Conservation (phyloP, 2,113 vertebrate genomes). For the Albula goreensis region DNA sequence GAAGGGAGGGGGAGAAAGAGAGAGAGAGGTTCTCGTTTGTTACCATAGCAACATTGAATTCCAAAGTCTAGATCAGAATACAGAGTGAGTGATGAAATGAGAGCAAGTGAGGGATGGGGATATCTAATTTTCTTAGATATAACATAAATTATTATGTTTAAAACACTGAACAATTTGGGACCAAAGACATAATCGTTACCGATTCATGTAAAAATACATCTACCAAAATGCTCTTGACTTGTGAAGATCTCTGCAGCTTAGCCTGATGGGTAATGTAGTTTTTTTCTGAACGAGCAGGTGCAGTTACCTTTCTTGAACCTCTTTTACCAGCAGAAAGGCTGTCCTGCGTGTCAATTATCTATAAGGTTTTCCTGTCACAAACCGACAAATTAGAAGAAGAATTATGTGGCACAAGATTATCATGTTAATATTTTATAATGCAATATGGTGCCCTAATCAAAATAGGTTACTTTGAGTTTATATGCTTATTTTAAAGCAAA, state of each 20-base stretch:
- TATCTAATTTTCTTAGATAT: not conserved
- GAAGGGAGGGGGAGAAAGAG: constrained; percentile 41
- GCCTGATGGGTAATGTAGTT: not conserved
- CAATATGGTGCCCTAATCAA: constrained; percentile 74
- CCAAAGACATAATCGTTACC: not conserved
- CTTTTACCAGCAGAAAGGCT: not conserved
- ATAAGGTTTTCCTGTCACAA: constrained; percentile 7
- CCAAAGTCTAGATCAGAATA: constrained; percentile 69
- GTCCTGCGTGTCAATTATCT: constrained; percentile 18
- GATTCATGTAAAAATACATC: constrained; percentile 2
- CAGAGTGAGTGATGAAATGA: constrained; percentile 37
- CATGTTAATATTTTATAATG: constrained; percentile 74
- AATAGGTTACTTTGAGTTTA: constrained; percentile 74
- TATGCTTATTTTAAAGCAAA: constrained; percentile 54
- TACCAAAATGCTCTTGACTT: not conserved
- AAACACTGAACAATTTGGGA: not conserved
- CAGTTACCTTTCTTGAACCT: not conserved
- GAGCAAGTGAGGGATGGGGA: constrained; percentile 7
- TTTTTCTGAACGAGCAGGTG: not conserved
- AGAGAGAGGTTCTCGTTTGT: constrained; percentile 66
- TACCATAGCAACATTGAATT: constrained; percentile 75
- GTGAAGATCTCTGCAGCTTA: not conserved
- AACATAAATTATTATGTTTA: not conserved
- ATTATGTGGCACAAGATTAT: constrained; percentile 58
- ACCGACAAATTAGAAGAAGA: constrained; percentile 59